A percentile compares a stretch with the other conserved stretches of the same genome.
Conservation (phyloP, 2,113 vertebrate genomes). For the Mormyrus iriodes region DNA sequence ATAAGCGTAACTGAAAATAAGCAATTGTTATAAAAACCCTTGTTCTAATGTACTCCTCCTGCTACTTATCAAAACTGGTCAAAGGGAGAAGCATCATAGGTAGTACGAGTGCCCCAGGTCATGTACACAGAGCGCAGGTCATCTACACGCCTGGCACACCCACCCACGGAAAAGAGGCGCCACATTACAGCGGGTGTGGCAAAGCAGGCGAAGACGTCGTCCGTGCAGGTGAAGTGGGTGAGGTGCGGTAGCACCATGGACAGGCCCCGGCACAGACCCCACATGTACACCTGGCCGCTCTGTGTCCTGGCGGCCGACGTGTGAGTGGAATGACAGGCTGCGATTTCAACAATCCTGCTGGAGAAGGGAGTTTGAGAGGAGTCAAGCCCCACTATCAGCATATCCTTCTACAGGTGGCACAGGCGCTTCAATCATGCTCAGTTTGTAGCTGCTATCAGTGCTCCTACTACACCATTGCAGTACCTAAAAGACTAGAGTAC, state of each 20-base stretch:
- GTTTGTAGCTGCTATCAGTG: neutral
- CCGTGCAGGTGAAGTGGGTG: conserved; percentile 76
- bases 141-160: conserved; percentile 30
- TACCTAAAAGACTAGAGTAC: neutral
- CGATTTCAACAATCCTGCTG: conserved; percentile 79
- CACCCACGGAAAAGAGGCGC: conserved; percentile 75
- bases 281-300: conserved; percentile 73
- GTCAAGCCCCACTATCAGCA: neutral
- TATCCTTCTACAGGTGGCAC: neutral
- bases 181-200: conserved; percentile 78
- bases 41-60: neutral
- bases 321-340: conserved; percentile 71
- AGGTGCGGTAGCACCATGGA: conserved; percentile 68
- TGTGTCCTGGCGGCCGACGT: conserved; percentile 73
- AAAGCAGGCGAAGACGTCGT: conserved; percentile 84
- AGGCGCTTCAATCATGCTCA: neutral
- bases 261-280: conserved; percentile 80
- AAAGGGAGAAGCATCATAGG: neutral
- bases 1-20: neutral
- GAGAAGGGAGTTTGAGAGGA: neutral
- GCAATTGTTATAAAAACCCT: neutral
- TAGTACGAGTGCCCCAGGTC: neutral
- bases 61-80: neutral
- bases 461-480: neutral
- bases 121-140: neutral